A percentile compares a stretch with the other conserved stretches of the same genome.
Conservation (phyloP, 2,113 vertebrate genomes). For the Anarhynchus alexandrinus region DNA sequence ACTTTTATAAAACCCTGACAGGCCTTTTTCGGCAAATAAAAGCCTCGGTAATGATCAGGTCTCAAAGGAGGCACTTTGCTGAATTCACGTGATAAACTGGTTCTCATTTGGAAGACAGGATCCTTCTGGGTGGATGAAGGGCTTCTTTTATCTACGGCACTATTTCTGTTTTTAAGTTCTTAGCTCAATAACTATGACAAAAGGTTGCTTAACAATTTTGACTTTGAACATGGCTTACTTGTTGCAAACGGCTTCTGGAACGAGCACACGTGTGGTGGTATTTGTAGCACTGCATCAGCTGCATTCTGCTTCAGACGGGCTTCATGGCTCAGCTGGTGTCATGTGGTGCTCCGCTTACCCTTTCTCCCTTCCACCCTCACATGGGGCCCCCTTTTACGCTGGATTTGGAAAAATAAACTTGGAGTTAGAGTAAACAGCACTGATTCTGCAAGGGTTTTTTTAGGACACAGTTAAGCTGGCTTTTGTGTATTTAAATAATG, state of each 20-base stretch:
- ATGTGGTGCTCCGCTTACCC: background rate
- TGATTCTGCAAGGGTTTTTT: background rate
- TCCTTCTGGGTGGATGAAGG: background rate
- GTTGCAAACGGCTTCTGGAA: background rate
- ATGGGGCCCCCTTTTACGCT: background rate
- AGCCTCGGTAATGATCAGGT: background rate
- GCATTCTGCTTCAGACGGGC: background rate
- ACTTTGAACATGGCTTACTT: background rate
- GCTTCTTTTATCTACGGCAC: background rate
- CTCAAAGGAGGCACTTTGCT: constrained; percentile 19
- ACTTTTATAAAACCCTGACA: background rate
- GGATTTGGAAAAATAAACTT: background rate
- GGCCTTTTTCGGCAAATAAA: background rate
- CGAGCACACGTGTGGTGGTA: rapidly evolving
- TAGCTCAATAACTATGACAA: background rate
- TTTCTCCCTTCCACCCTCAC: background rate
- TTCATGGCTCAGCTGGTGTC: background rate
- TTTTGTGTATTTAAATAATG: background rate
- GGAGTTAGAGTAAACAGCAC: background rate
- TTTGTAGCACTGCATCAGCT: rapidly evolving
- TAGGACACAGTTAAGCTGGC: background rate
- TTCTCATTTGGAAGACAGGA: background rate
- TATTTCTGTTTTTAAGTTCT: background rate
- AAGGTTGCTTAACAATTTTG: background rate
- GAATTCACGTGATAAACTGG: background rate